These are phyloP conservation scores for Micrasema longulum DNA, from an alignment of 1,140 invertebrate species.

Conservation along the genomic window DNA sequence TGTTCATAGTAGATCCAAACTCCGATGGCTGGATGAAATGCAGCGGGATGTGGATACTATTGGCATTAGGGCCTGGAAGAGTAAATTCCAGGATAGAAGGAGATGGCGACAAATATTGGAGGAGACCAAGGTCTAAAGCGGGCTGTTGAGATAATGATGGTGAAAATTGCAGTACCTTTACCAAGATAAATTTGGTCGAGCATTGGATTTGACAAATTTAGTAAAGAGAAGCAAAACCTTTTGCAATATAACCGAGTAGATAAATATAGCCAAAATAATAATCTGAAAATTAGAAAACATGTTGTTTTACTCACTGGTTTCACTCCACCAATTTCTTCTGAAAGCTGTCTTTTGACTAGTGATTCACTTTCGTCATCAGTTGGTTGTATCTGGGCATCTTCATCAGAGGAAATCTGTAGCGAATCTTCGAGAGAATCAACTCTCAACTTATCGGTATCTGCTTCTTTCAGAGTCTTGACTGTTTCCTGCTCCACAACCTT, in stretches of 20 bases:
- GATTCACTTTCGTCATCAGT: slow-evolving; percentile 53
- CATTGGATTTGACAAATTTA: too few relatives aligned
- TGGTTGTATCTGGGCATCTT: slow-evolving; percentile 51
- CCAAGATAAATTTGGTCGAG: too few relatives aligned
- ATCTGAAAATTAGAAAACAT: neutral
- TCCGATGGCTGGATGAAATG: too few relatives aligned
- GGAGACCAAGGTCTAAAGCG: too few relatives aligned
- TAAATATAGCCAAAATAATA: neutral
- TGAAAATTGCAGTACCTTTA: too few relatives aligned
- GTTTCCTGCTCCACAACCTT: slow-evolving; percentile 41
- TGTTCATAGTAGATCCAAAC: neutral
- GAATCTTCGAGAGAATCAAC: slow-evolving; percentile 52
- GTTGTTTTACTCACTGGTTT: slow-evolving; percentile 34
- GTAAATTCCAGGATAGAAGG: too few relatives aligned
- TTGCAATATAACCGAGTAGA: neutral
- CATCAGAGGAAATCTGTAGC: slow-evolving; percentile 51
- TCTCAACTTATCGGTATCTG: slow-evolving; percentile 43
- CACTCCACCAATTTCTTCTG: slow-evolving; percentile 29
- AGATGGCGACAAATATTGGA: too few relatives aligned
- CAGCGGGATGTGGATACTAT: too few relatives aligned
- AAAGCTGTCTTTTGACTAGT: slow-evolving; percentile 45
- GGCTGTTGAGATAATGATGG: too few relatives aligned
- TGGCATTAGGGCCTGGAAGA: too few relatives aligned
- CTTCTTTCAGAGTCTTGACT: slow-evolving; percentile 35
- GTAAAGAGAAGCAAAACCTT: too few relatives aligned